Base-by-base conservation (phyloP, 2,113 vertebrate species). In the Pseudopipra pipra region DNA sequence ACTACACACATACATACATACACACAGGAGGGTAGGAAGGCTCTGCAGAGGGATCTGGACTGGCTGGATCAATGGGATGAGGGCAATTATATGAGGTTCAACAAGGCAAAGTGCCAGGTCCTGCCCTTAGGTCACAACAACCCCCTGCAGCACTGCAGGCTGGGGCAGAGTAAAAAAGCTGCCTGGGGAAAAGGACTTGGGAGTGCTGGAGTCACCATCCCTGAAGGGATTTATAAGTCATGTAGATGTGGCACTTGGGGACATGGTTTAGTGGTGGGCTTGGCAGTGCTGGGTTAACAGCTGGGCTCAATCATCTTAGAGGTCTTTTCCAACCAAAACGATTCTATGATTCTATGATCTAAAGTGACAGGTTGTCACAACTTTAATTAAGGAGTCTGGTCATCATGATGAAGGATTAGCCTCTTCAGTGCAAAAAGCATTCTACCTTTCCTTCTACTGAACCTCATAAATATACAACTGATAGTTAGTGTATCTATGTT, bases 391-490 rank as follows among this genome's bases (percentile, higher is more conserved):
- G 43, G 46, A 74, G 71, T 67, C 59, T 90, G 83, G 55, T 83
- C 51, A 74, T 88, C 47, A 11, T 25, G 41, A 35, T 90, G 83
- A 86, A 80, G 43, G 72, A 90, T 80, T 90, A 67, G 51, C 46
- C 46, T 91, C 59, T 90, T 70, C 17, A 83, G 66, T 24, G 21
- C 66, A 88, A 46, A 90, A 84, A 85, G n/a, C 0, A 0, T 90
- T 92, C 46, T 83, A 77, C 63, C n/a, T 93, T 94, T 90, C 33
- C 55, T 80, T 71, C 35, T 55, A 47, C 65, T 88, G 85, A 90
- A 81, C 39, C 46, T 90, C 61, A 81, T 93, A 90, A 93, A 93
- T 92, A 80, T 4, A 90, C 28, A 73, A 19, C 39, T 71, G 76
- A 84, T 89, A 89, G 67, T 78, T 41, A 78, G 46, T 85, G 3